These are phyloP conservation scores for Apodemia mormo DNA, from an alignment of 2,888 invertebrate genomes.

Conservation along the genomic window DNA sequence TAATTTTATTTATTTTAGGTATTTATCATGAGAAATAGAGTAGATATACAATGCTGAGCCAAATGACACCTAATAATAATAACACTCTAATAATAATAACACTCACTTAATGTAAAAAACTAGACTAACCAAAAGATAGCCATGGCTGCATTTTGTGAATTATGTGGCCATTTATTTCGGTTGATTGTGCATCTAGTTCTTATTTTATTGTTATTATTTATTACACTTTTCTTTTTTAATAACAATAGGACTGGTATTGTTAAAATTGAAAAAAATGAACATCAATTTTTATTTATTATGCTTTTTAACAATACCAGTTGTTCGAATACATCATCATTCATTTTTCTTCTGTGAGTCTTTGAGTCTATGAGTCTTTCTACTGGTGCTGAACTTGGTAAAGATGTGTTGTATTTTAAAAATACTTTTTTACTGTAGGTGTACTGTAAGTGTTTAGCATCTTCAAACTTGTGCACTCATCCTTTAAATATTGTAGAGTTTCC, in stretches of 20 bases:
- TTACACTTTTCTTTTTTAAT: too few species aligned
- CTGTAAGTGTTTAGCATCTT: background rate
- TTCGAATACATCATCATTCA: slow-evolving; percentile 6
- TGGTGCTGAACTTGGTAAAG: slow-evolving; percentile 8
- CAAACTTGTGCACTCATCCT: background rate
- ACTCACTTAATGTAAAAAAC: background rate
- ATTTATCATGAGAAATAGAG: slow-evolving; percentile 19
- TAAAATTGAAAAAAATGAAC: background rate
- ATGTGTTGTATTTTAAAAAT: slow-evolving; percentile 13
- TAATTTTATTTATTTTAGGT: slow-evolving; percentile 22
- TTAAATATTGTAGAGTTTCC: slow-evolving; percentile 11
- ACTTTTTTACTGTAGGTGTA: slow-evolving; percentile 17
- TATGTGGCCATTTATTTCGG: background rate
- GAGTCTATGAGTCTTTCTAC: slow-evolving; percentile 15
- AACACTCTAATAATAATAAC: background rate
- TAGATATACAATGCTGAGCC: slow-evolving; percentile 16
- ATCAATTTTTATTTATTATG: slow-evolving; percentile 3
- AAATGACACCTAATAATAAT: slow-evolving; percentile 7
- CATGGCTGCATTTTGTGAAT: background rate
- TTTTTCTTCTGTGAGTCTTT: too few species aligned
- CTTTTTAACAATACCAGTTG: slow-evolving; percentile 10
- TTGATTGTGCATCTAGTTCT: background rate
- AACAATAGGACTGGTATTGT: background rate
- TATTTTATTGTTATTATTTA: too few species aligned
- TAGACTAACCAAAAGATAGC: background rate